A percentile compares a stretch with the other conserved stretches of the same genome.
These are phyloP conservation scores for Stegostoma tigrinum DNA, from an alignment of 2,113 vertebrate species.

Conservation along the genomic window DNA sequence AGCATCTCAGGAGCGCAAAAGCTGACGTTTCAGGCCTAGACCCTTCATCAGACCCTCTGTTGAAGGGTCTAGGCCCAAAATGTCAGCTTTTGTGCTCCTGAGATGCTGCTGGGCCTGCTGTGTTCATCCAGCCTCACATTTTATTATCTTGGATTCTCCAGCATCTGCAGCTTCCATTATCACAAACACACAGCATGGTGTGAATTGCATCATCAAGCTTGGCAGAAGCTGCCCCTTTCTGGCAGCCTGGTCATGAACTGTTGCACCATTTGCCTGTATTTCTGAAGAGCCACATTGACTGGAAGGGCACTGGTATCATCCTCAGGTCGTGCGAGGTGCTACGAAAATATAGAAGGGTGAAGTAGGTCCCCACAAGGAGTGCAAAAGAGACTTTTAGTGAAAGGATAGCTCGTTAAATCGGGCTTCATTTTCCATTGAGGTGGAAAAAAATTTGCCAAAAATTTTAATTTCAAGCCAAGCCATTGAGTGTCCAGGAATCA, in stretches of 20 bases:
- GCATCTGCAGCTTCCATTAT: too few relatives aligned
- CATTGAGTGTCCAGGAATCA: not conserved
- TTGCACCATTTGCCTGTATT: not conserved
- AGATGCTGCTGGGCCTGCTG: too few relatives aligned
- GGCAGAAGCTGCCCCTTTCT: not conserved
- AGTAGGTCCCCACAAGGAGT: not conserved
- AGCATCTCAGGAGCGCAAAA: too few relatives aligned
- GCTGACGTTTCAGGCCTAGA: too few relatives aligned
- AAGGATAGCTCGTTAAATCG: not conserved
- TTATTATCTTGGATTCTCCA: too few relatives aligned
- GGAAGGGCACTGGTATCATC: not conserved
- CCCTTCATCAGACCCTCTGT: too few relatives aligned
- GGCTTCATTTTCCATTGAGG: not conserved
- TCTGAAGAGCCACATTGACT: not conserved
- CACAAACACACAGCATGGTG: not conserved
- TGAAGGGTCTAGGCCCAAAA: too few relatives aligned
- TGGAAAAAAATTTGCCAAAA: not conserved
- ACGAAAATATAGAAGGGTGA: not conserved
- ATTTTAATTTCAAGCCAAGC: not conserved
- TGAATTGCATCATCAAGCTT: not conserved
- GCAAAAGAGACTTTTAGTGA: not conserved
- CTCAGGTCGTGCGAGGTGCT: not conserved
- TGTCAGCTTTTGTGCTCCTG: too few relatives aligned
- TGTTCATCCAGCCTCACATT: too few relatives aligned
- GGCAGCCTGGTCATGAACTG: not conserved